Evolutionary conservation across 2,797 vertebrate species (phyloP), one percentile per base, ranked within the genome.

Genomic region (Rousettus madagascariensis): DNA sequence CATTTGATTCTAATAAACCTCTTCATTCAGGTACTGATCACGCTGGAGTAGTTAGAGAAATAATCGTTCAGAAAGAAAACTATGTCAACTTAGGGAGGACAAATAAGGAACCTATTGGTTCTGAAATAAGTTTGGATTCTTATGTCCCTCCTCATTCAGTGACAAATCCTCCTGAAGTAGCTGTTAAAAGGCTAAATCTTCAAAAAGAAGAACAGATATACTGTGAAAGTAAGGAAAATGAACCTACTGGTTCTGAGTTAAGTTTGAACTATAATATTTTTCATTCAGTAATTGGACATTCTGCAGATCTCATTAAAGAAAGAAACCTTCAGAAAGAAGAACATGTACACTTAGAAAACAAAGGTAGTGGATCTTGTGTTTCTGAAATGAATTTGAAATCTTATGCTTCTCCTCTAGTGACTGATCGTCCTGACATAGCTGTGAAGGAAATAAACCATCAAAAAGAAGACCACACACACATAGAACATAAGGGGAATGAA

Each of bases 1-100:
- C 97, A 97, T 98, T 98, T 98, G 97, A 99, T 95, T 99, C 99
- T 99, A 99, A 99, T 98, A 96, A 98, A 86, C 98, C 98, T 86
- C 87, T 99, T 84, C 98, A 98, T 97, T 98, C 98, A 96, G 97
- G 77, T 75, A 87, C 78, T 71, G 95, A 83, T 61, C 96, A 87
- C 22, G 86, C 75, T 90, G 90, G 93, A 93, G 55, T 94, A 94
- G 83, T 84, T 90, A 94, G 96, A 97, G 98, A 98, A 97, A 95
- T 99, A 93, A 98, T 98, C 66, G 78, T 97, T 93, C 98, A 99
- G 61, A 99, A 98, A 98, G 99, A 99, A 57, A 95, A 98, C 38
- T 98, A 98, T 88, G 97, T 99, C 95, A 97, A 98, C 83, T 95
- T 99, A 96, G 98, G 98, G 75, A 98, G 99, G 98, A 98, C 98